These are phyloP conservation scores for Pristis pectinata DNA, from an alignment of 2,797 vertebrate genomes.

Conservation along the genomic window DNA sequence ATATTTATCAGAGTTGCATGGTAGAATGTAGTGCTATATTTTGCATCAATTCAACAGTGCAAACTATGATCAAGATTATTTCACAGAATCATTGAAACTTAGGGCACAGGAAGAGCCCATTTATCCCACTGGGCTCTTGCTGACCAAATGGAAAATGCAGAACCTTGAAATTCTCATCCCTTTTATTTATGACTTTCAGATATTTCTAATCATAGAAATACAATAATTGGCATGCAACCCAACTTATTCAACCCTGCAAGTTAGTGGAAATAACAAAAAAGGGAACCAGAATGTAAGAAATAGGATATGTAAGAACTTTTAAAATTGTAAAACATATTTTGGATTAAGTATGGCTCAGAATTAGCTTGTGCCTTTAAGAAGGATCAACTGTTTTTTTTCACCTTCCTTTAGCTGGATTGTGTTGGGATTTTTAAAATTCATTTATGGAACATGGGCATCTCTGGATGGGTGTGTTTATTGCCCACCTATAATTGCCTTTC, in stretches of 20 bases:
- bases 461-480: too few species aligned
- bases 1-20: neutral
- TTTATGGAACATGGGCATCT: too few species aligned
- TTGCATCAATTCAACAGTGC: neutral
- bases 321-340: neutral
- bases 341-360: neutral
- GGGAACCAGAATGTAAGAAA: neutral
- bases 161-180: neutral
- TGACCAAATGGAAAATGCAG: too few species aligned
- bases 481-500: too few species aligned
- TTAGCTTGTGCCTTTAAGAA: neutral
- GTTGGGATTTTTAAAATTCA: neutral
- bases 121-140: too few species aligned
- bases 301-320: neutral
- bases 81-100: too few species aligned
- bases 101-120: too few species aligned
- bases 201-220: neutral
- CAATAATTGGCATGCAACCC: neutral
- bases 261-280: neutral
- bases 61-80: neutral
- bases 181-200: neutral
- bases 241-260: neutral
- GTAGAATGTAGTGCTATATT: neutral
- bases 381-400: neutral
- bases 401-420: neutral